These are phyloP conservation scores for Ceyx erithaca DNA, from an alignment of 2,797 vertebrate genomes.

Conservation along the genomic window DNA sequence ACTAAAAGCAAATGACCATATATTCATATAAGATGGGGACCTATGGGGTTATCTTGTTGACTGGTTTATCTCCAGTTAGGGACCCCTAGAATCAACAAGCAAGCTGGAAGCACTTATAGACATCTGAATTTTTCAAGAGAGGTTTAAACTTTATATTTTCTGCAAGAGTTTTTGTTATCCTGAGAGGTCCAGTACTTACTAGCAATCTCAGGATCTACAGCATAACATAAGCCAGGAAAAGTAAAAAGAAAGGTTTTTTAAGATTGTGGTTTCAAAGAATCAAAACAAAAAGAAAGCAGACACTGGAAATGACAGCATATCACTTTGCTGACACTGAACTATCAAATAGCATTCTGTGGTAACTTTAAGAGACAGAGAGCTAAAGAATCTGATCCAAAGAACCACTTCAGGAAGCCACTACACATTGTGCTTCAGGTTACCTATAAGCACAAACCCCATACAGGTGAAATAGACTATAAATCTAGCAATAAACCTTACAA, in stretches of 20 bases:
- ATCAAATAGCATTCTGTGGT: not conserved
- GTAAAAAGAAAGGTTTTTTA: not conserved
- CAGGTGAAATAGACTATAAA: not conserved
- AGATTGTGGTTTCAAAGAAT: not conserved
- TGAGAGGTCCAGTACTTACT: not conserved
- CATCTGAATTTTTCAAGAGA: not conserved
- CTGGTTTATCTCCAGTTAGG: not conserved
- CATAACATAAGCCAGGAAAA: not conserved
- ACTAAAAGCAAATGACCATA: constrained; percentile 19
- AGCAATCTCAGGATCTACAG: not conserved
- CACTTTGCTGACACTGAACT: not conserved
- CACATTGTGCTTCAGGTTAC: not conserved
- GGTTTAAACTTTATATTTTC: not conserved
- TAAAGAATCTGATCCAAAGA: not conserved
- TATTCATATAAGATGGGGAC: not conserved
- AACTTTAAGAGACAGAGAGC: not conserved
- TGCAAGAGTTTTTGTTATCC: not conserved
- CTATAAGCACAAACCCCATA: not conserved
- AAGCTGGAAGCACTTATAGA: not conserved
- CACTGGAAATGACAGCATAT: not conserved
- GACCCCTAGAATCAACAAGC: not conserved
- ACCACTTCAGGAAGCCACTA: not conserved
- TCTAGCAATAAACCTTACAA: not conserved
- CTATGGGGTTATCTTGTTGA: not conserved
- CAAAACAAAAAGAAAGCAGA: not conserved